phyloP scores from a whole-genome alignment of 1,140 invertebrate species.

The Parasteatoda tepidariorum region DNA sequence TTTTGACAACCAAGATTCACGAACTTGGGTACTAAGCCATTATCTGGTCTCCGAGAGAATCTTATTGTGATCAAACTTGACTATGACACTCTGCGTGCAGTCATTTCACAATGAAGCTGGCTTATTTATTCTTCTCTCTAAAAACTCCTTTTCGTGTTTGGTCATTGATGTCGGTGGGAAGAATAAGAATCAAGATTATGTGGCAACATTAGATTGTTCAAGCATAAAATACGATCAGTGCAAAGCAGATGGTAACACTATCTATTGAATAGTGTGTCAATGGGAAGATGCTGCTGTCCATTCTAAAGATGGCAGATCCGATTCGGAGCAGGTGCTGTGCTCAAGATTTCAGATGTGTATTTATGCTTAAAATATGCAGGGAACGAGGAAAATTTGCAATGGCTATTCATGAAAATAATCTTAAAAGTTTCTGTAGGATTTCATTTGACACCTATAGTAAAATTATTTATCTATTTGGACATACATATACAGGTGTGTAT shows the following conservation, averaged over 20 bases:
- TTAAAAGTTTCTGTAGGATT: no score
- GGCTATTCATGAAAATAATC: no score
- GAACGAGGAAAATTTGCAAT: no score
- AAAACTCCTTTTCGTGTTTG: no score
- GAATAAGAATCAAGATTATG: no score
- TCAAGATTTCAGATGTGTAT: neutral
- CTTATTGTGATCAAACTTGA: neutral
- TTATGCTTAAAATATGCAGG: no score
- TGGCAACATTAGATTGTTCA: neutral
- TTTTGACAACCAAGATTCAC: neutral
- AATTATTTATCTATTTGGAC: no score
- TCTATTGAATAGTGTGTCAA: neutral
- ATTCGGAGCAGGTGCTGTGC: neutral
- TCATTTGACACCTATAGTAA: no score
- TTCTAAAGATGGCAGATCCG: neutral
- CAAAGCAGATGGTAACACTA: neutral
- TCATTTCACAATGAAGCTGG: neutral
- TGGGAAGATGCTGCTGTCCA: neutral
- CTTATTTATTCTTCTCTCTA: neutral
- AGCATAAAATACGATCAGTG: neutral
- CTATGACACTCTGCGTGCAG: neutral
- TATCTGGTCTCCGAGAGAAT: constrained; percentile 20
- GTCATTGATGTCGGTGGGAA: no score
- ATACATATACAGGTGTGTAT: no score
- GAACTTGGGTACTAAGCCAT: constrained; percentile 14